Percentiles rank a stretch among this genome's conserved stretches.
These are phyloP conservation scores for Dicycla oo DNA, from an alignment of 2,888 invertebrate genomes.

Conservation along the genomic window DNA sequence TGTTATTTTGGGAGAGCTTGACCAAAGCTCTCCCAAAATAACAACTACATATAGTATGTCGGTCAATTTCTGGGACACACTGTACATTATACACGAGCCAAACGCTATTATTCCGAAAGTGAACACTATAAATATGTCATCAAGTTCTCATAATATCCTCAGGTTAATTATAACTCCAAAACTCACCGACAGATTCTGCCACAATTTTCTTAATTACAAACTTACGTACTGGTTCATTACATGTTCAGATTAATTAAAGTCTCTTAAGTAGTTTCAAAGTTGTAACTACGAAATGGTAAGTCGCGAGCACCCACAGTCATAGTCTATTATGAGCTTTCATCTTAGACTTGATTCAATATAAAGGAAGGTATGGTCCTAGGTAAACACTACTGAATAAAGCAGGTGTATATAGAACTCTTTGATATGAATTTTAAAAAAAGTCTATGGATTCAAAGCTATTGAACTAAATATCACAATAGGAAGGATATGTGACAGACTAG, in stretches of 20 bases:
- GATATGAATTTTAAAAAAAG: conserved; percentile 77
- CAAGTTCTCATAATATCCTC: conserved; percentile 8
- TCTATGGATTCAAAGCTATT: conserved; percentile 80
- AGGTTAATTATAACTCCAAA: conserved; percentile 60
- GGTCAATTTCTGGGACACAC: no score
- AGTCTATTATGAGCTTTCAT: conserved; percentile 53
- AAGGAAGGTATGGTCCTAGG: conserved; percentile 60
- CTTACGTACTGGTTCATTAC: conserved; percentile 58
- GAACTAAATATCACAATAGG: conserved; percentile 86
- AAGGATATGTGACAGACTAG: conserved; percentile 89
- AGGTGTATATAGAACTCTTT: conserved; percentile 84
- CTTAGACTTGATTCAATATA: conserved; percentile 40
- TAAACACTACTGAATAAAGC: conserved; percentile 73
- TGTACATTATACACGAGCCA: no score
- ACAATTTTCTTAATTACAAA: conserved; percentile 64
- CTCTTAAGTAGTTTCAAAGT: conserved; percentile 65
- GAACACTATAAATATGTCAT: conserved; percentile 26
- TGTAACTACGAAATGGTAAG: conserved; percentile 54
- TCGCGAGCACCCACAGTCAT: conserved; percentile 33
- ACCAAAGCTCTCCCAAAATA: no score
- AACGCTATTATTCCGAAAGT: background rate
- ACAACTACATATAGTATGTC: no score
- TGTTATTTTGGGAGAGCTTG: no score
- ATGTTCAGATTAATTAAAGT: conserved; percentile 67
- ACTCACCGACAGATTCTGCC: conserved; percentile 57